Evolutionary conservation across 2,113 vertebrate genomes (phyloP), one percentile per base, ranked within the genome.

Genomic region (Cairina moschata): DNA sequence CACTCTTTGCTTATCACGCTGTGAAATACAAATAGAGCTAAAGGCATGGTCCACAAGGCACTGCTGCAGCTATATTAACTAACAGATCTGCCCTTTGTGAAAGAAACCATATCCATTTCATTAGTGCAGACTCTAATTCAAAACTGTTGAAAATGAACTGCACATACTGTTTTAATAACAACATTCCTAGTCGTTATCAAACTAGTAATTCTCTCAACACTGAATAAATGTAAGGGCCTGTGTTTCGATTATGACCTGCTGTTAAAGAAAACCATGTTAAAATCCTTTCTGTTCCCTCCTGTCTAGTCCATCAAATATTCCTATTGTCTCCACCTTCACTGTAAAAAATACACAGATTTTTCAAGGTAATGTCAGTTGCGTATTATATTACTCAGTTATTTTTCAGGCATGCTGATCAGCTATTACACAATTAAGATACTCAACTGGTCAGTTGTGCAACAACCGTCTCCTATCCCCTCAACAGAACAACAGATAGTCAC

Each of bases 81-180:
- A 98, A 98, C 97, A 98, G 98, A 98, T 98, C 98, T 98, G 98
- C 98, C 98, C 98, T 98, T 98, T 98, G 98, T 98, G 98, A 98
- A 98, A 96, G 98, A 98, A 98, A 98, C 98, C 98, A 96, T 98
- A 98, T 98, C 98, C 97, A 95, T 98, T 98, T 98, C 98, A 98
- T 98, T 98, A 98, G 98, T 96, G 97, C 97, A 97, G 97, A 96
- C 97, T 98, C 98, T 98, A 98, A 98, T 98, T 98, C 98, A 98
- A 98, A 98, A 98, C 98, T 98, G 98, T 98, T 98, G 98, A 98
- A 98, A 98, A 98, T 98, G 98, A 98, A 98, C 98, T 98, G 97
- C 98, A 97, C 98, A 98, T 98, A 98, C 98, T 98, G 98, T 98
- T 98, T 98, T 98, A 98, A 98, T 98, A 98, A 98, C 97, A 98